Evolutionary conservation across 2,113 vertebrate species (phyloP).

Genomic region (Nasalis larvatus): DNA sequence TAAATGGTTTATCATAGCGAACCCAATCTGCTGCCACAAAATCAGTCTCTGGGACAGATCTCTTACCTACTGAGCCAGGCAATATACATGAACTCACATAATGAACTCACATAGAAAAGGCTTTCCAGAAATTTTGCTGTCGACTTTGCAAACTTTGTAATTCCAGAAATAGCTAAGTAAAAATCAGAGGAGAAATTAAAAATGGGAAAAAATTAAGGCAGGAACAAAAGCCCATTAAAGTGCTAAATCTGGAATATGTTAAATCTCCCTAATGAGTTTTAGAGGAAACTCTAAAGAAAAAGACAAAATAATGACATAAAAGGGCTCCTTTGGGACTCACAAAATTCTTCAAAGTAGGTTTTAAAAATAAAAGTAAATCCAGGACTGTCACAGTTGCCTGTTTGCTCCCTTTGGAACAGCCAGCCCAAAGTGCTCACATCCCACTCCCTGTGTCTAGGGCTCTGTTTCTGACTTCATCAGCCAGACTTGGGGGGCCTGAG

Average conservation of each 20-base stretch:
- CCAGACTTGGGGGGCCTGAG: not conserved
- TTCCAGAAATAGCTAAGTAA: slow-evolving; percentile 21
- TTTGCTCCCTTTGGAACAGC: not conserved
- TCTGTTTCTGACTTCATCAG: not conserved
- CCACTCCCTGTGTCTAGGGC: accelerated
- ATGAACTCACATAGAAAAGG: not conserved
- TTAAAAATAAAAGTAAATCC: slow-evolving; percentile 68
- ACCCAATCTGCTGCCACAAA: accelerated
- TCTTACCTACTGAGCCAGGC: not conserved
- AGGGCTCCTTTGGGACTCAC: slow-evolving; percentile 65
- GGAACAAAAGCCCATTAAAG: slow-evolving; percentile 58
- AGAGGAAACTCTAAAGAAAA: slow-evolving; percentile 72
- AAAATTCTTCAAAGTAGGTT: slow-evolving; percentile 73
- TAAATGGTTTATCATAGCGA: accelerated
- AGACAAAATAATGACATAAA: slow-evolving; percentile 63
- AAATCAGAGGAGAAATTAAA: slow-evolving; percentile 52
- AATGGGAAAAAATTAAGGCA: slow-evolving; percentile 49
- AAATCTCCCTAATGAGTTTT: slow-evolving; percentile 47
- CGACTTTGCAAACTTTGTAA: not conserved
- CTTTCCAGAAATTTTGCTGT: slow-evolving; percentile 11
- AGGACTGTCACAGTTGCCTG: not conserved
- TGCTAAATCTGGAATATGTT: slow-evolving; percentile 76
- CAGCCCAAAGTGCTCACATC: too few species aligned
- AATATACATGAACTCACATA: too few species aligned
- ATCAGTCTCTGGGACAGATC: too few species aligned